These are phyloP conservation scores for Sarcophilus harrisii DNA, from an alignment of 2,797 vertebrate genomes.

Conservation along the genomic window DNA sequence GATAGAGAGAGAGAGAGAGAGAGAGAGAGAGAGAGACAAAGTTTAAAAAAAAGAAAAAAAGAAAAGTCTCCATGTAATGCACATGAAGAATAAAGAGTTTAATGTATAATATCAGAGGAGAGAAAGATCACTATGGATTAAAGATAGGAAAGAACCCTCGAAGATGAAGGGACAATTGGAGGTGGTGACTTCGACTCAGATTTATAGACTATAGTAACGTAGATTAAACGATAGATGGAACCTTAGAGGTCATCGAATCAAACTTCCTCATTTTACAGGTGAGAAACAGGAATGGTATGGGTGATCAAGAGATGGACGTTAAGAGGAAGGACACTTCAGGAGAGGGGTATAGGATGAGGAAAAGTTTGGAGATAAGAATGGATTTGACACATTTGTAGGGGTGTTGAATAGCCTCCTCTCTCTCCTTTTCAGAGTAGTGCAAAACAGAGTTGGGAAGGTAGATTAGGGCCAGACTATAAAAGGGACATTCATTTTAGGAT, in stretches of 20 bases:
- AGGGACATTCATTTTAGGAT: background rate
- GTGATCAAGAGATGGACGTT: background rate
- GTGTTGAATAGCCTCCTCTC: background rate
- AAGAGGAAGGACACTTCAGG: background rate
- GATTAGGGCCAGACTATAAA: background rate
- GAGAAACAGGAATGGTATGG: background rate
- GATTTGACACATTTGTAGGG: background rate
- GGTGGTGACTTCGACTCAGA: background rate
- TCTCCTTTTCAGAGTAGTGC: background rate
- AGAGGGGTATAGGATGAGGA: background rate
- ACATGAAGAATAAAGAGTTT: background rate
- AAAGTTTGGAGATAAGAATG: background rate
- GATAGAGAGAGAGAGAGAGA: too few species aligned
- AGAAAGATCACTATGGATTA: background rate
- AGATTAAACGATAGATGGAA: background rate
- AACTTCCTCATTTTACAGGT: background rate
- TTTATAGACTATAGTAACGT: background rate
- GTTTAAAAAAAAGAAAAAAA: background rate
- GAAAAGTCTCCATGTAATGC: background rate
- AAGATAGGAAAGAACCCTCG: background rate
- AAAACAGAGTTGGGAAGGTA: background rate
- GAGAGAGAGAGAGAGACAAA: background rate
- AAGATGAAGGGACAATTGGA: background rate
- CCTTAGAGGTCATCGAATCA: background rate
- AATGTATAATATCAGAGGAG: background rate